phyloP scores from a whole-genome alignment of 2,113 vertebrate species.

The Syngnathus floridae region DNA sequence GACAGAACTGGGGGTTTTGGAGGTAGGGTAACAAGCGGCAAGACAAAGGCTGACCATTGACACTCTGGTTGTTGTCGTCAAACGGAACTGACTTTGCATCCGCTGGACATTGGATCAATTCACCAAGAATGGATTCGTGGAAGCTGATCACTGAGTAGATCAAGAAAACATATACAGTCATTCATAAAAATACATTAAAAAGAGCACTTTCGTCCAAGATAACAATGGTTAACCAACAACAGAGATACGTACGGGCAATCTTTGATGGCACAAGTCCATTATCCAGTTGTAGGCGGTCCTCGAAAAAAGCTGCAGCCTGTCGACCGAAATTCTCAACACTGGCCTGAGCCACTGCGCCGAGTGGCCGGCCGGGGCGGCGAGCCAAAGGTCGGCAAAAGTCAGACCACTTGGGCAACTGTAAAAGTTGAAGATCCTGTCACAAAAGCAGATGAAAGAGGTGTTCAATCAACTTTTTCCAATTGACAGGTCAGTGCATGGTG shows the following conservation, averaged over 20 bases:
- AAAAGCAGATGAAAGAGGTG: neutral
- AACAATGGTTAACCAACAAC: neutral
- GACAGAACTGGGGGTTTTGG: constrained; percentile 9
- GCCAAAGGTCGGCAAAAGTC: constrained; percentile 86
- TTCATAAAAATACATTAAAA: neutral
- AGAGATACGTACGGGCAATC: constrained; percentile 82
- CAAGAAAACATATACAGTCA: neutral
- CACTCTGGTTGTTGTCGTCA: neutral
- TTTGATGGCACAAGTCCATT: constrained; percentile 81
- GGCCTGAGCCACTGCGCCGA: constrained; percentile 79
- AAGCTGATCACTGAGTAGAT: constrained; percentile 76
- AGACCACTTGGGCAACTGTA: constrained; percentile 84
- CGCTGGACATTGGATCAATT: constrained; percentile 31
- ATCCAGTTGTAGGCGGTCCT: constrained; percentile 86
- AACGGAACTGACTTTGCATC: neutral
- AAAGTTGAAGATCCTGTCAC: constrained; percentile 15
- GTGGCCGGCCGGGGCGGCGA: constrained; percentile 76
- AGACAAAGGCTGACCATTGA: neutral
- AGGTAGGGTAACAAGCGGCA: neutral
- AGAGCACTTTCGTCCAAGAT: neutral
- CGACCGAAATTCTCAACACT: constrained; percentile 86
- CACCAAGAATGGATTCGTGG: constrained; percentile 66
- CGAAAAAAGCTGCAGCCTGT: constrained; percentile 89
- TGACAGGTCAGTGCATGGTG: no score
- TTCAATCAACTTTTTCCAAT: no score